Evolutionary conservation across 2,797 vertebrate genomes (phyloP).

Genomic region (Nannoperca australis): DNA sequence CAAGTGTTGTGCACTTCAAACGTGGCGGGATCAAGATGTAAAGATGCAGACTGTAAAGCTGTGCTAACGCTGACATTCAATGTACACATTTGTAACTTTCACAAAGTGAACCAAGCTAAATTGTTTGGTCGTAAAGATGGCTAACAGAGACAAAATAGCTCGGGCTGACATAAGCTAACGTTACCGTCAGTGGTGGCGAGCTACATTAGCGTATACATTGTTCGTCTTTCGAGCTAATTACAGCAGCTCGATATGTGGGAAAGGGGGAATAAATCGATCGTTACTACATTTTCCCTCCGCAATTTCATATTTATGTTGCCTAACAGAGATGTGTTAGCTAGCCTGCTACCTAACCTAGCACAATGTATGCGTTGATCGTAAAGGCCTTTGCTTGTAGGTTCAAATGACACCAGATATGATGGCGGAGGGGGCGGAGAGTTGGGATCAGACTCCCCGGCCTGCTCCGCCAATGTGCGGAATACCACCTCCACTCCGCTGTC

Average conservation of each 20-base stretch:
- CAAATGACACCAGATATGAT: constrained; percentile 81
- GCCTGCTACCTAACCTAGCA: constrained; percentile 37
- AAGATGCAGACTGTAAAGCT: not conserved
- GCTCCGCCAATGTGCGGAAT: constrained; percentile 67
- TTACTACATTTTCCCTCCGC: too few relatives aligned
- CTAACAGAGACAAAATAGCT: constrained; percentile 27
- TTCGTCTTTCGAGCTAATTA: constrained; percentile 9
- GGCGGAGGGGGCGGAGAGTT: constrained; percentile 80
- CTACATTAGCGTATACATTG: constrained; percentile 20
- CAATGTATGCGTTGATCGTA: constrained; percentile 46
- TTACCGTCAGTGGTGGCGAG: constrained; percentile 6
- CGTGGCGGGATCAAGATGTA: constrained; percentile 47
- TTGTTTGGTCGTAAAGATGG: constrained; percentile 23
- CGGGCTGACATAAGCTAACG: constrained; percentile 47
- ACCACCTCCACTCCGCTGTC: constrained; percentile 63
- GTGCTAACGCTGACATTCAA: too few relatives aligned
- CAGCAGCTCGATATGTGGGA: not conserved
- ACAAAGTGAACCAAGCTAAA: not conserved
- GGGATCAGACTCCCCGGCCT: constrained; percentile 72
- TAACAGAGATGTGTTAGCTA: constrained; percentile 2
- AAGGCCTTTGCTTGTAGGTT: constrained; percentile 74
- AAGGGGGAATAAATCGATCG: not conserved
- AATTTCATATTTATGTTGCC: constrained; percentile 31
- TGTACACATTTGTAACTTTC: not conserved
- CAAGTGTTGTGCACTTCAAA: not conserved